Percentiles rank a stretch among this genome's conserved stretches.
phyloP scores from a whole-genome alignment of 2,113 vertebrate genomes.

The Alethe diademata region DNA sequence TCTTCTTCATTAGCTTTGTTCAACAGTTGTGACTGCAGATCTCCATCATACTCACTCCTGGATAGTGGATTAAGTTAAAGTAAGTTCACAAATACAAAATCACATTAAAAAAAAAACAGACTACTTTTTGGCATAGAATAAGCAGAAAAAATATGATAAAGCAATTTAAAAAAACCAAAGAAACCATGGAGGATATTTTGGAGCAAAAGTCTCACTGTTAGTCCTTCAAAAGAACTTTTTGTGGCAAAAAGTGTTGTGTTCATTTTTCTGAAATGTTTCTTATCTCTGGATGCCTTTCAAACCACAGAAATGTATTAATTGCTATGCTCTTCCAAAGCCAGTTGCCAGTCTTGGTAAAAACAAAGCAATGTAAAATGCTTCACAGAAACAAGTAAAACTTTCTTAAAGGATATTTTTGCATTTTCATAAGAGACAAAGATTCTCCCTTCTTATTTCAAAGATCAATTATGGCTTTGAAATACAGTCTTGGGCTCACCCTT shows the following conservation, averaged over 20 bases:
- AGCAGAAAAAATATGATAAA: background rate
- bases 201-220: background rate
- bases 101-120: background rate
- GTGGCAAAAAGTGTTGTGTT: background rate
- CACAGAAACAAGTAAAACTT: background rate
- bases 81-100: background rate
- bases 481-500: background rate
- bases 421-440: background rate
- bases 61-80: background rate
- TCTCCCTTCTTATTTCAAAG: background rate
- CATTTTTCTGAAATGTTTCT: background rate
- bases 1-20: conserved; percentile 99
- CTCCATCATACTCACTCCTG: conserved; percentile 97
- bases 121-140: background rate
- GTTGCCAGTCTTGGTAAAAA: background rate
- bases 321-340: background rate
- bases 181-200: background rate
- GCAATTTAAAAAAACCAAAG: background rate
- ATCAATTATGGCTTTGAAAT: background rate
- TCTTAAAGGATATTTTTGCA: background rate
- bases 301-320: background rate
- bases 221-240: background rate
- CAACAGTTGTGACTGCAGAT: conserved; percentile 94
- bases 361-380: background rate
- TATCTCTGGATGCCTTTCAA: background rate